phyloP scores from a whole-genome alignment of 1,140 invertebrate species.

The Dinoponera quadriceps region DNA sequence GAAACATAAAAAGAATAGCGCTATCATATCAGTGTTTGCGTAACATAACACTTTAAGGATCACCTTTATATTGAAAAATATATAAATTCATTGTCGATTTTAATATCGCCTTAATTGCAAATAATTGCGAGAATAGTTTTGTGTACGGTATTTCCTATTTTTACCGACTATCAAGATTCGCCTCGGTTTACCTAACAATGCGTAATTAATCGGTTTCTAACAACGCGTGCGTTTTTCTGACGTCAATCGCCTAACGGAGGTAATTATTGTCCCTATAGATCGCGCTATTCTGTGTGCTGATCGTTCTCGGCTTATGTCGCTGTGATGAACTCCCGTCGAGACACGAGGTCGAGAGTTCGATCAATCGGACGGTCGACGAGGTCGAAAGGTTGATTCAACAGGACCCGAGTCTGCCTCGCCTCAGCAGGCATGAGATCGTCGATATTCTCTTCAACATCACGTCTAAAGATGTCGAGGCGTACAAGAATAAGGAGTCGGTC shows the following conservation, averaged over 20 bases:
- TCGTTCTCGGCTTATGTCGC: conserved; percentile 73
- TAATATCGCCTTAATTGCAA: too few relatives aligned
- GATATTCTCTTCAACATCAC: conserved; percentile 87
- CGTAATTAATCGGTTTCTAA: neutral
- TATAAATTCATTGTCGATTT: too few relatives aligned
- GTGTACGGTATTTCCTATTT: too few relatives aligned
- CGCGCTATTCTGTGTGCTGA: conserved; percentile 76
- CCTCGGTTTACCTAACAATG: neutral
- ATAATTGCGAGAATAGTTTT: too few relatives aligned
- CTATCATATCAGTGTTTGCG: too few relatives aligned
- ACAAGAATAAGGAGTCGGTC: conserved; percentile 81
- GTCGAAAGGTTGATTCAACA: conserved; percentile 87
- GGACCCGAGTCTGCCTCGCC: conserved; percentile 86
- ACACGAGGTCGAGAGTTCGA: conserved; percentile 80
- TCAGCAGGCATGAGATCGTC: conserved; percentile 87
- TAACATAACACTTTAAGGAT: too few relatives aligned
- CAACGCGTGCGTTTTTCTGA: neutral
- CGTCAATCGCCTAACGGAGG: neutral
- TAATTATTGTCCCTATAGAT: conserved; percentile 65
- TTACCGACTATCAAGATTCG: neutral
- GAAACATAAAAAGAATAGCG: too few relatives aligned
- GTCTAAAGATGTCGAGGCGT: conserved; percentile 84
- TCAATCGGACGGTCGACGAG: conserved; percentile 87
- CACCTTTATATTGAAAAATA: too few relatives aligned
- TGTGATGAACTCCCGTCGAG: conserved; percentile 74